Conservation (phyloP, 1,140 invertebrate genomes). For the Drosophila ironensis region DNA sequence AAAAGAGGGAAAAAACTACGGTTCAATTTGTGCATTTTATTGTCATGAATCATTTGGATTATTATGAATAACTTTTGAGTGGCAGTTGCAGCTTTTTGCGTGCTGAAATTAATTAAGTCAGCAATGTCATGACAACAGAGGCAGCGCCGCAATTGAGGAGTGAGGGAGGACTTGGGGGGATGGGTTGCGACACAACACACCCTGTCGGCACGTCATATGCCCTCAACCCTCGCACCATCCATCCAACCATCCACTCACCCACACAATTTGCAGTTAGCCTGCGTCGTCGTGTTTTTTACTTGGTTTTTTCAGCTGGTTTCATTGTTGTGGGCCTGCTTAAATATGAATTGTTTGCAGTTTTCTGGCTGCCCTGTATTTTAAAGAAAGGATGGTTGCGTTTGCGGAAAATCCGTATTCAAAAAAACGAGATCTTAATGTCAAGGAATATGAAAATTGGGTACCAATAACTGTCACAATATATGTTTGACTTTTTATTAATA, state of each 20-base stretch:
- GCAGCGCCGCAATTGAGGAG: background rate
- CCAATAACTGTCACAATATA: too few species aligned
- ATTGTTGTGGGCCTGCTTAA: slow-evolving; percentile 31
- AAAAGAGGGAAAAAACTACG: slow-evolving; percentile 14
- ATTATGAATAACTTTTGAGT: slow-evolving; percentile 62
- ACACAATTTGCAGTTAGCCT: slow-evolving; percentile 32
- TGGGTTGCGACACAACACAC: slow-evolving; percentile 26
- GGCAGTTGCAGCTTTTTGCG: slow-evolving; percentile 69
- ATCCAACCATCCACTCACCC: slow-evolving; percentile 10
- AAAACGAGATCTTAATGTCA: background rate
- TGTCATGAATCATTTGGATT: slow-evolving; percentile 71
- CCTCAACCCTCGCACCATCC: background rate
- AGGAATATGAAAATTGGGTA: too few species aligned
- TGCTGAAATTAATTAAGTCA: slow-evolving; percentile 74
- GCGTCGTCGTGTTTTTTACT: too few species aligned
- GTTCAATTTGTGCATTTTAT: slow-evolving; percentile 64
- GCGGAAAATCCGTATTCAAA: too few species aligned
- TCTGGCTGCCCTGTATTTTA: background rate
- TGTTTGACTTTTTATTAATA: too few species aligned
- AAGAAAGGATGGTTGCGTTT: too few species aligned
- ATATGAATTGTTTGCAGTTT: slow-evolving; percentile 47
- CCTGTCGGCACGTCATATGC: slow-evolving; percentile 60
- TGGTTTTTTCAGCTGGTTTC: background rate
- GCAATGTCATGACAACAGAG: slow-evolving; percentile 36
- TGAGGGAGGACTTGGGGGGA: background rate